A percentile compares a stretch with the other conserved stretches of the same genome.
Conservation (phyloP, 2,113 vertebrate genomes). For the Pavo muticus region DNA sequence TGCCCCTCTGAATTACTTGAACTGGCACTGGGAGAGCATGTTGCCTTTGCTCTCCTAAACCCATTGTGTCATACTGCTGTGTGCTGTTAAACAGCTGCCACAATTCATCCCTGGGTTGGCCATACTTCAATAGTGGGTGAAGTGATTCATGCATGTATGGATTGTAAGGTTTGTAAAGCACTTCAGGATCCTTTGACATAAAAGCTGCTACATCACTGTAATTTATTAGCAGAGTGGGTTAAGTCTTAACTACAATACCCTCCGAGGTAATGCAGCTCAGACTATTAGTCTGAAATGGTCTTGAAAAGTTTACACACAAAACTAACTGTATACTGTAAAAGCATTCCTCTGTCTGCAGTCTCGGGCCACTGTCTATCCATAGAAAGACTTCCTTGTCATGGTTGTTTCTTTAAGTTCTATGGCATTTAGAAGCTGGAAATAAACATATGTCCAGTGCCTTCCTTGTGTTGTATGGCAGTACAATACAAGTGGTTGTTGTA, state of each 20-base stretch:
- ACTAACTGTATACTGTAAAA: constrained; percentile 49
- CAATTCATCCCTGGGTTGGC: constrained; percentile 60
- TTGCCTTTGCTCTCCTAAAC: constrained; percentile 54
- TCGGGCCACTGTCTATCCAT: constrained; percentile 42
- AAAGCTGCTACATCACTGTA: constrained; percentile 68
- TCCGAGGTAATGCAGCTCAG: constrained; percentile 40
- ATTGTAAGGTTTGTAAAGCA: constrained; percentile 72
- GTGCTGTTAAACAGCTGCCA: constrained; percentile 72
- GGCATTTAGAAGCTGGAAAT: constrained; percentile 9
- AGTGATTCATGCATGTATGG: constrained; percentile 71
- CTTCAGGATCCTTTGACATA: constrained; percentile 66
- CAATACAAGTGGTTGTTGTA: neutral
- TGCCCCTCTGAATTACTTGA: constrained; percentile 29
- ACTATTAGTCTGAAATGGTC: constrained; percentile 55
- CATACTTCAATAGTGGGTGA: constrained; percentile 70
- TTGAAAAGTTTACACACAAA: constrained; percentile 64
- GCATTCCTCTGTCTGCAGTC: constrained; percentile 34
- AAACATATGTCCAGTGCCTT: neutral
- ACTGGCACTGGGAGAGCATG: constrained; percentile 49
- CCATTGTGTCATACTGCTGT: constrained; percentile 53
- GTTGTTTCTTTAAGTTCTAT: constrained; percentile 26
- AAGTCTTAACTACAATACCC: constrained; percentile 59
- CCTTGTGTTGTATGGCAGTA: neutral
- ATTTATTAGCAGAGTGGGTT: constrained; percentile 60
- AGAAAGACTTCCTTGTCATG: constrained; percentile 47